Evolutionary conservation across 2,888 invertebrate genomes (phyloP).

Genomic region (Amphipoea lucens): DNA sequence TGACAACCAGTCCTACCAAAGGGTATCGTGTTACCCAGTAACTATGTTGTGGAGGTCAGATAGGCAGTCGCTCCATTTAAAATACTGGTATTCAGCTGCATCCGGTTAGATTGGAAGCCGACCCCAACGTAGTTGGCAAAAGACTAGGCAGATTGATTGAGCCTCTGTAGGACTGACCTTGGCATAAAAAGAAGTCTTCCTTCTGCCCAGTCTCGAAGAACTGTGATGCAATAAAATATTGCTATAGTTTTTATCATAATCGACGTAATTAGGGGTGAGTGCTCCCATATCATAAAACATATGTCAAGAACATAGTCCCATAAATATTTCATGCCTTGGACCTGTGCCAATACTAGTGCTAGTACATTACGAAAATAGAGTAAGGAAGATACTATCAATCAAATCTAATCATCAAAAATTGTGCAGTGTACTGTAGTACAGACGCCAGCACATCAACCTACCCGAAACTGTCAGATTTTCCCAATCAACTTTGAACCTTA

Average conservation of each 20-base stretch:
- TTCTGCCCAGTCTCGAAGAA: not conserved
- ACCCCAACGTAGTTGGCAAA: too few relatives aligned
- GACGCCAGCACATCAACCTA: too few relatives aligned
- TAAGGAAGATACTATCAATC: constrained; percentile 17
- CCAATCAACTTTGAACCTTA: too few relatives aligned
- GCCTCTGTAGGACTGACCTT: not conserved
- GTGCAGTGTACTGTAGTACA: not conserved
- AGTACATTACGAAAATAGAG: constrained; percentile 54
- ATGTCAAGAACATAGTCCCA: constrained; percentile 41
- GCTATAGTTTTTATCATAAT: constrained; percentile 4
- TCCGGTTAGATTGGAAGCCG: not conserved
- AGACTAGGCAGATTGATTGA: not conserved
- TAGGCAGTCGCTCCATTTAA: not conserved
- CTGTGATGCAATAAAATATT: not conserved
- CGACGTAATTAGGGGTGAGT: constrained; percentile 34
- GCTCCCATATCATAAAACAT: constrained; percentile 42
- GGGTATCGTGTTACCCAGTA: not conserved
- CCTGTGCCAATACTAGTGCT: constrained; percentile 60
- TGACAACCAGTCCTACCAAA: not conserved
- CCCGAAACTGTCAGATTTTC: too few relatives aligned
- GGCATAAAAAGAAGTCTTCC: not conserved
- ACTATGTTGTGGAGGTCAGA: not conserved
- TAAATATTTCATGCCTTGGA: constrained; percentile 62
- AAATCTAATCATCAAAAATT: not conserved
- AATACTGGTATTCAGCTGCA: not conserved